Evolutionary conservation across 2,888 invertebrate genomes (phyloP), one percentile per base, ranked within the genome.

Genomic region (Megamerina dolium): DNA sequence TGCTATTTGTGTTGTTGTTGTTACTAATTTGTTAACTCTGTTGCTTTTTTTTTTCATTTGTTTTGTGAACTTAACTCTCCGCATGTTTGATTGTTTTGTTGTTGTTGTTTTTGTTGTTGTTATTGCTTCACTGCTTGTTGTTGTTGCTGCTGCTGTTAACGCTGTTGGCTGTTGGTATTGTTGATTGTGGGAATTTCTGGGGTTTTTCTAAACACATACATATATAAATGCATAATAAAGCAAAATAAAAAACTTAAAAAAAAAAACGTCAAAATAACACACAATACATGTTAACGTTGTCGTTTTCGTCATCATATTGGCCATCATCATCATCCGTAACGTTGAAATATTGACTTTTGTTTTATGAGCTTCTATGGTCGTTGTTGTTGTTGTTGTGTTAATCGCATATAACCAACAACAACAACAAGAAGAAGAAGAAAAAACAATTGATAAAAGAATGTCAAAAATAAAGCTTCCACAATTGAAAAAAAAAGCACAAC

Each of bases 141-240:
- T 5, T 31, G 6, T 38, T 29, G 10, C 12, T 21, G 21, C 23
- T 33, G 14, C 27, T 14, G 19, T 21, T 31, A 21, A 37, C 33
- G 31, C 13, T 37, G 34, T 43, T n/a, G n/a, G 32, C 39, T 43
- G 37, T 42, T 57, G 55, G 49, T 55, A 58, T 41, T 42, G 35
- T 41, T 58, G 55, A 65, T 68, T 66, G 61, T 70, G 70, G 70
- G 70, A 70, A 70, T 69, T 70, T 69, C 70, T 68, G 60, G 69
- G 69, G 70, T 70, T 69, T 70, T 70, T 69, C 69, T 59, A 54
- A 59, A 66, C 64, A 56, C 59, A 64, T 56, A 61, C 61, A 54
- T 49, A 46, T 31, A 12, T 34, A 30, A 38, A 34, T 14, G 29
- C 17, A 8, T 6, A 6, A 23, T 23, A n/a, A n/a, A n/a, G n/a